phyloP scores from a whole-genome alignment of 2,888 invertebrate species.

The Drosophila borborema region DNA sequence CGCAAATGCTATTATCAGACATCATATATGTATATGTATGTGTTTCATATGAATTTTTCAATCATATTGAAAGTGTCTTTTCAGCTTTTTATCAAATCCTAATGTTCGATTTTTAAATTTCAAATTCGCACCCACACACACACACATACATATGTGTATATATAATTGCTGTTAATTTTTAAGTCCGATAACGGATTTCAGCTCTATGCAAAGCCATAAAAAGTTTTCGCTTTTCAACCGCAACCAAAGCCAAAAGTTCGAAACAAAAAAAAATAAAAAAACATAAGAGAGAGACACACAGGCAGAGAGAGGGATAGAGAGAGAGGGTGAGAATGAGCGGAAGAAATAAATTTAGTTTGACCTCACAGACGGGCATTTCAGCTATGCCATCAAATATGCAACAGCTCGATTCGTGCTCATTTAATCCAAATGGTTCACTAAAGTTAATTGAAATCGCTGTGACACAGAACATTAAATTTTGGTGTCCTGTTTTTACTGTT shows the following conservation, averaged over 20 bases:
- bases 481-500: conserved; percentile 6
- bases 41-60: background rate
- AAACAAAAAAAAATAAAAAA: background rate
- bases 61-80: background rate
- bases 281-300: too few relatives aligned
- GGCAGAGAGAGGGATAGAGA: background rate
- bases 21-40: background rate
- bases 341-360: background rate
- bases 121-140: background rate
- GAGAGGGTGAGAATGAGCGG: background rate
- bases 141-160: background rate
- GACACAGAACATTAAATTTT: conserved; percentile 57
- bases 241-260: conserved; percentile 7
- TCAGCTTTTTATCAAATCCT: background rate
- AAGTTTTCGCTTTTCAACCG: conserved; percentile 15
- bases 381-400: conserved; percentile 1
- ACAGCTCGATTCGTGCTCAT: background rate
- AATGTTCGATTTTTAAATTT: conserved; percentile 5
- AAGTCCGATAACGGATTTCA: conserved; percentile 17
- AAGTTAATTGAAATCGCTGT: conserved; percentile 62
- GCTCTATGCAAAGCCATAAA: conserved; percentile 20
- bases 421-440: conserved; percentile 31
- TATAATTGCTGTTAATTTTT: conserved; percentile 14
- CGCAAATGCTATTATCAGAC: background rate
- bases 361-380: background rate